Conservation (phyloP, 2,113 vertebrate species). For the Corythornis vintsioides region DNA sequence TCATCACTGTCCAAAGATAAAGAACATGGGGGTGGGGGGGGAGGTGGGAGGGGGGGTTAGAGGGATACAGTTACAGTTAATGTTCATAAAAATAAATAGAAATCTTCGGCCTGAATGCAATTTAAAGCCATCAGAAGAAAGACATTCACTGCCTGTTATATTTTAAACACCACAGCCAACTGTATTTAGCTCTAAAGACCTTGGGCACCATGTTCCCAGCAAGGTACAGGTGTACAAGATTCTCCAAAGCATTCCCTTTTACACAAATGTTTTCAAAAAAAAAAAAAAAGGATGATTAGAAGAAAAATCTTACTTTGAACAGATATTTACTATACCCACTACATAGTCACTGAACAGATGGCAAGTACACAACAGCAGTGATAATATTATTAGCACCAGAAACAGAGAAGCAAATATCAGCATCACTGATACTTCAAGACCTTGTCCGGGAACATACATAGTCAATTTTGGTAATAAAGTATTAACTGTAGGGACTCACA, state of each 20-base stretch:
- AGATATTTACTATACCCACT: slow-evolving; percentile 43
- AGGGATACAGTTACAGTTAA: background rate
- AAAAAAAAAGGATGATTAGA: background rate
- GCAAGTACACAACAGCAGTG: background rate
- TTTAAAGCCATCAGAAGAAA: background rate
- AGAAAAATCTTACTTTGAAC: slow-evolving; percentile 8
- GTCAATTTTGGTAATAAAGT: slow-evolving; percentile 32
- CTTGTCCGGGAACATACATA: background rate
- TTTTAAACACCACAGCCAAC: background rate
- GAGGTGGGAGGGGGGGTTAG: too few species aligned
- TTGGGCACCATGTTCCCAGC: background rate
- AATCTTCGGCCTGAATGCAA: background rate
- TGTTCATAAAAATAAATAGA: background rate
- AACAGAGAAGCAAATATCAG: background rate
- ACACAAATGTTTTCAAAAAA: background rate
- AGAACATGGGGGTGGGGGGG: background rate
- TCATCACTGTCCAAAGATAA: background rate
- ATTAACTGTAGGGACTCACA: background rate
- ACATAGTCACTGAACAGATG: slow-evolving; percentile 56
- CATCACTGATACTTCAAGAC: background rate
- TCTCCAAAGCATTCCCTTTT: background rate
- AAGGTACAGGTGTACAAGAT: background rate
- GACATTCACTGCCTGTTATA: background rate
- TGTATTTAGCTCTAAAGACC: background rate
- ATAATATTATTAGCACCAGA: slow-evolving; percentile 24